phyloP scores from a whole-genome alignment of 2,113 vertebrate genomes.

The Periophthalmus modestus region DNA sequence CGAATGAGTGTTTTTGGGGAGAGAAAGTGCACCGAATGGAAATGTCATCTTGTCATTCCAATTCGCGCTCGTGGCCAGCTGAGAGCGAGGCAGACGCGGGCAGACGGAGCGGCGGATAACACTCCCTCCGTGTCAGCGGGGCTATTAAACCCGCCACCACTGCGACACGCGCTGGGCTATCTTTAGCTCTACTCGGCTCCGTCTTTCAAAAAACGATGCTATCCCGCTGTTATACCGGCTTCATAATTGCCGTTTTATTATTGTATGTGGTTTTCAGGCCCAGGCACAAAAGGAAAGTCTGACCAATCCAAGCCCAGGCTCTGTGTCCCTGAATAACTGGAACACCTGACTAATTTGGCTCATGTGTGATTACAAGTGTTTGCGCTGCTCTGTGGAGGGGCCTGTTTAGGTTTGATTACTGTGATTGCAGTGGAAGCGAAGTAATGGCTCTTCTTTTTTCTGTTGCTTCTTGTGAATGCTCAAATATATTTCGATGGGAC shows the following conservation, averaged over 20 bases:
- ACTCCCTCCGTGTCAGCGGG: constrained; percentile 37
- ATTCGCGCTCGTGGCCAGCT: constrained; percentile 22
- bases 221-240: constrained; percentile 6
- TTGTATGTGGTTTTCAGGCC: neutral
- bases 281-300: neutral
- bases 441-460: neutral
- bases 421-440: constrained; percentile 45
- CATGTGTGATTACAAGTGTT: constrained; percentile 36
- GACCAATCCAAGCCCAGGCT: constrained; percentile 27
- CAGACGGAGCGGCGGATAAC: constrained; percentile 20
- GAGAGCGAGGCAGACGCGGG: constrained; percentile 12
- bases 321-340: constrained; percentile 19
- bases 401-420: constrained; percentile 37
- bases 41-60: constrained; percentile 43
- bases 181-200: constrained; percentile 27
- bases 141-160: constrained; percentile 46
- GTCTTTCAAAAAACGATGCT: neutral
- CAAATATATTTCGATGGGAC: neutral
- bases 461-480: constrained; percentile 1
- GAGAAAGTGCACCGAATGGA: constrained; percentile 7
- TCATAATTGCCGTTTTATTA: neutral
- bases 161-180: constrained; percentile 35
- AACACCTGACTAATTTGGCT: constrained; percentile 34
- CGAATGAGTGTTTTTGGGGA: constrained; percentile 5
- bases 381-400: constrained; percentile 30